phyloP scores from a whole-genome alignment of 1,140 invertebrate species.

The Steinernema feltiae region DNA sequence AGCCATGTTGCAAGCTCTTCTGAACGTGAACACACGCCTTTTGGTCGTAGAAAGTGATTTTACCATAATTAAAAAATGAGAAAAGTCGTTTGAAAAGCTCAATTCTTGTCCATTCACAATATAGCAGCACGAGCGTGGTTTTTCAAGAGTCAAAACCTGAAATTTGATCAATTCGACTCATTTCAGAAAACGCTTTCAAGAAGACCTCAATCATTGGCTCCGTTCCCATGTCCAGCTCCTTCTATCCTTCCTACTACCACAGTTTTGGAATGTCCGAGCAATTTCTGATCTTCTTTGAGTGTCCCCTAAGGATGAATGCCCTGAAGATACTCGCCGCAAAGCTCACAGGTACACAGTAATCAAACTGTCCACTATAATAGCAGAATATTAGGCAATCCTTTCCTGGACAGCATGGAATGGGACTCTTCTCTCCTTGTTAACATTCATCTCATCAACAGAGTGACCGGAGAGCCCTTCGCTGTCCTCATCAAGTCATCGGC shows the following conservation, averaged over 20 bases:
- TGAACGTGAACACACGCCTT: too few relatives aligned
- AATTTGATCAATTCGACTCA: too few relatives aligned
- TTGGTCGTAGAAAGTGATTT: too few relatives aligned
- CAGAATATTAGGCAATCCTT: slow-evolving; percentile 53
- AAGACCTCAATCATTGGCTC: slow-evolving; percentile 46
- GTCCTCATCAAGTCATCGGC: slow-evolving; percentile 59
- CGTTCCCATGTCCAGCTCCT: slow-evolving; percentile 54
- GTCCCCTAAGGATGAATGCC: slow-evolving; percentile 21
- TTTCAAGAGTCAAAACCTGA: too few relatives aligned
- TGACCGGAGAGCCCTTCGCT: slow-evolving; percentile 58
- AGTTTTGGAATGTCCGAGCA: slow-evolving; percentile 64
- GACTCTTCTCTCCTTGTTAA: slow-evolving; percentile 58
- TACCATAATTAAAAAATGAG: too few relatives aligned
- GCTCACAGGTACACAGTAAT: slow-evolving; percentile 14
- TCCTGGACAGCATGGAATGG: slow-evolving; percentile 62
- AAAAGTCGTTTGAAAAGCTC: too few relatives aligned
- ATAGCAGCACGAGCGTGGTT: too few relatives aligned
- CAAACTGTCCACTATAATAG: too few relatives aligned
- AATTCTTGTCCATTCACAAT: too few relatives aligned
- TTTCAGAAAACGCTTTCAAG: slow-evolving; percentile 25
- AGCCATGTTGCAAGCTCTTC: too few relatives aligned
- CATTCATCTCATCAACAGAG: slow-evolving; percentile 60
- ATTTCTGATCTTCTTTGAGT: slow-evolving; percentile 42
- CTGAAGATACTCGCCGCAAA: slow-evolving; percentile 17
- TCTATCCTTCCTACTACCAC: slow-evolving; percentile 61